A percentile compares a stretch with the other conserved stretches of the same genome.
Conservation (phyloP, 1,140 invertebrate genomes). For the Homalodisca vitripennis region DNA sequence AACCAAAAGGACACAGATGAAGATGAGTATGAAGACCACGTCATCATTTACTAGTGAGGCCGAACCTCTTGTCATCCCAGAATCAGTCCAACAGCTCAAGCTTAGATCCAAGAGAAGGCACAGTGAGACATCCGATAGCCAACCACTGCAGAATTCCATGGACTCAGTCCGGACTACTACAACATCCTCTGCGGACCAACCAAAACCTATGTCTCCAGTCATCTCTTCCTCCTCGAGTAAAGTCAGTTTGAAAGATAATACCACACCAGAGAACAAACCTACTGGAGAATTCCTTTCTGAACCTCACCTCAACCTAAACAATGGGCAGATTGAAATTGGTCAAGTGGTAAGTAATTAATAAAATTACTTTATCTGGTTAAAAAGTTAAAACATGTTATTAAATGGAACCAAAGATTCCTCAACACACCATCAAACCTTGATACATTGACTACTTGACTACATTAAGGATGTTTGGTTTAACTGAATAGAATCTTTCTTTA, state of each 20-base stretch:
- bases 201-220: not conserved
- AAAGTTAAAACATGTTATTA: no score
- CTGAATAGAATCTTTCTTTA: no score
- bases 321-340: not conserved
- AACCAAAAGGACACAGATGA: no score
- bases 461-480: no score
- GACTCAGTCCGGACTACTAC: no score
- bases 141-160: no score
- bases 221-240: not conserved
- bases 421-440: no score
- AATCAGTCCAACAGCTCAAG: slow-evolving; percentile 6
- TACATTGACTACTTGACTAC: no score
- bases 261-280: not conserved
- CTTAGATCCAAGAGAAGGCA: not conserved
- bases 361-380: no score
- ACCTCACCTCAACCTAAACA: not conserved
- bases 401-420: no score
- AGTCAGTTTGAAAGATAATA: not conserved
- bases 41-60: not conserved
- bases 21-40: no score
- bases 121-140: not conserved
- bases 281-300: not conserved
- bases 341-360: not conserved
- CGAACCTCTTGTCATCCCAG: not conserved
- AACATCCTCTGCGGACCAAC: not conserved